Evolutionary conservation across 2,113 vertebrate species (phyloP).

Genomic region (Dipodomys spectabilis): DNA sequence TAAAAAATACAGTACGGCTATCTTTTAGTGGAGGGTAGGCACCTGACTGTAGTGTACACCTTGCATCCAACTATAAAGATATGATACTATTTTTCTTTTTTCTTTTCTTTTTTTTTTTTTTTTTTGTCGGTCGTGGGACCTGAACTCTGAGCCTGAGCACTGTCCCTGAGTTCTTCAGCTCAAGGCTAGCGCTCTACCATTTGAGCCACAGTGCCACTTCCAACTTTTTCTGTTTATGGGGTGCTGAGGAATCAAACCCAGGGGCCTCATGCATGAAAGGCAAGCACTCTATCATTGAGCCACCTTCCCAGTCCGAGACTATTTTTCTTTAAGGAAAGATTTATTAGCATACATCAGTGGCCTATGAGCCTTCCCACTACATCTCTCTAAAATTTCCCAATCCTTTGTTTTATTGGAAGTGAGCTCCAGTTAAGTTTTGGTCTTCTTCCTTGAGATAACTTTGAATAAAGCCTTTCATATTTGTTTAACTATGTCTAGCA

Average conservation of each 20-base stretch:
- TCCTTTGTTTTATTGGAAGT: neutral
- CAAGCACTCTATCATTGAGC: too few species aligned
- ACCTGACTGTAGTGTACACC: neutral
- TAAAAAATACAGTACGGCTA: too few species aligned
- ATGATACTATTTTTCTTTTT: neutral
- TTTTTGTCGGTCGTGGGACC: too few species aligned
- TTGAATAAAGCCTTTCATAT: constrained; percentile 40
- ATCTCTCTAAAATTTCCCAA: neutral
- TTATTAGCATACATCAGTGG: neutral
- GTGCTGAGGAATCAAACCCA: too few species aligned
- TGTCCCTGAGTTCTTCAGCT: too few species aligned
- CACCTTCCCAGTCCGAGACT: neutral
- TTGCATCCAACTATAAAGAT: neutral
- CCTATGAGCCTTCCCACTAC: neutral
- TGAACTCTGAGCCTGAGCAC: too few species aligned
- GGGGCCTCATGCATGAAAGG: too few species aligned
- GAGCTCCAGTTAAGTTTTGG: neutral
- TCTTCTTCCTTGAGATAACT: neutral
- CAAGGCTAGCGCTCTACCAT: too few species aligned
- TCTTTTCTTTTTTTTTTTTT: too few species aligned
- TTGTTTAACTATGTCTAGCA: neutral
- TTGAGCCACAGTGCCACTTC: too few species aligned
- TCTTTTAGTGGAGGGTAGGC: neutral
- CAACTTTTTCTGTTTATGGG: too few species aligned
- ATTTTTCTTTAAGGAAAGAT: neutral